Percentiles rank a stretch among this genome's conserved stretches.
phyloP scores from a whole-genome alignment of 2,113 vertebrate species.

The Pelecanus crispus region DNA sequence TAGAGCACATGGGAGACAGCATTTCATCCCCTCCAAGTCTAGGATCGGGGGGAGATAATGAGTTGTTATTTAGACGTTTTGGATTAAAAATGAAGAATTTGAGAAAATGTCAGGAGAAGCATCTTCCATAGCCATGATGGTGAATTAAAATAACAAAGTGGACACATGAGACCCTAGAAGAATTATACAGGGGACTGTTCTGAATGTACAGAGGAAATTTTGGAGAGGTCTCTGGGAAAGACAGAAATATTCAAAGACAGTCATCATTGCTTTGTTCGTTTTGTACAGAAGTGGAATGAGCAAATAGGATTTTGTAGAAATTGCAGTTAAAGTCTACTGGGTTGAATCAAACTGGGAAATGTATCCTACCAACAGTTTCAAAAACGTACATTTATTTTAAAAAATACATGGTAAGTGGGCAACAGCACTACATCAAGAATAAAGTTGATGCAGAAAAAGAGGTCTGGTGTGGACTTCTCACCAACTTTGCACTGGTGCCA shows the following conservation, averaged over 20 bases:
- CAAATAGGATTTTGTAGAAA: neutral
- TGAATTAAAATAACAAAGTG: neutral
- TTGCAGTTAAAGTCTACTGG: neutral
- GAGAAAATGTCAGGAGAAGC: neutral
- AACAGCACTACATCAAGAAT: neutral
- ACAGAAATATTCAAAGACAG: neutral
- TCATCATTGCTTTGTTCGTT: neutral
- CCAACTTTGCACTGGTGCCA: neutral
- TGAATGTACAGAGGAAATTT: neutral
- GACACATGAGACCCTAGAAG: neutral
- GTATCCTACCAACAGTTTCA: neutral
- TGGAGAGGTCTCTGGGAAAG: neutral
- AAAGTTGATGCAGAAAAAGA: neutral
- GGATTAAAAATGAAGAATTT: neutral
- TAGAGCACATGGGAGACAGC: neutral
- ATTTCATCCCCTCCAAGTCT: neutral
- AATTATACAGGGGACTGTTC: neutral
- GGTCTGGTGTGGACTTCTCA: neutral
- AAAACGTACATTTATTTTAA: neutral
- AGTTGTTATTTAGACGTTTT: neutral
- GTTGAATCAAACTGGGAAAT: neutral
- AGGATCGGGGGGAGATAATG: neutral
- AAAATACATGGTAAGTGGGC: neutral
- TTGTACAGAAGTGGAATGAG: neutral
- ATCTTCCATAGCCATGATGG: neutral